Conservation (phyloP, 2,113 vertebrate species). For the Neodontobutis hainanensis region DNA sequence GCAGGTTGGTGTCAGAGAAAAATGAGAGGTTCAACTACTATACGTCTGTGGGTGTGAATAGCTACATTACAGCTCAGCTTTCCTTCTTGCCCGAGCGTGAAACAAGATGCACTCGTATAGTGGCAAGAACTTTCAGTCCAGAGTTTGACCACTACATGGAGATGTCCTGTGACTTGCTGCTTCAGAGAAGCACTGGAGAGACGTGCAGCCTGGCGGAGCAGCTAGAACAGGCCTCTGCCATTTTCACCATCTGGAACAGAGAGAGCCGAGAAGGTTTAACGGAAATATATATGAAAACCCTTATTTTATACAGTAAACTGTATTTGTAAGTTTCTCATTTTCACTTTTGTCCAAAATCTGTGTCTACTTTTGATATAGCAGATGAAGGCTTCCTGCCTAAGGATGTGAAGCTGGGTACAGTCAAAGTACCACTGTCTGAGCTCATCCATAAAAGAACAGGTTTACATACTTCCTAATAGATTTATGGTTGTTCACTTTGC, state of each 20-base stretch:
- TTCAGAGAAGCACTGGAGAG: conserved; percentile 83
- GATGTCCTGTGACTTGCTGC: conserved; percentile 82
- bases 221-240: conserved; percentile 78
- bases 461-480: conserved; percentile 15
- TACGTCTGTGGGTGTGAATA: conserved; percentile 84
- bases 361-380: conserved; percentile 31
- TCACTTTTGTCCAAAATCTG: too few relatives aligned
- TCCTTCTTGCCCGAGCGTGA: conserved; percentile 85
- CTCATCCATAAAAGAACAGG: conserved; percentile 79
- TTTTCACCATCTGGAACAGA: conserved; percentile 88
- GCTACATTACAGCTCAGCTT: conserved; percentile 81
- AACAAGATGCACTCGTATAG: conserved; percentile 73
- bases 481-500: background rate
- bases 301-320: background rate
- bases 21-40: conserved; percentile 79
- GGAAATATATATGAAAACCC: too few relatives aligned
- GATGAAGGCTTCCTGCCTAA: conserved; percentile 34
- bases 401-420: conserved; percentile 73
- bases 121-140: conserved; percentile 86
- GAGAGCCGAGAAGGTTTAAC: conserved; percentile 66
- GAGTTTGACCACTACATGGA: conserved; percentile 85
- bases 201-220: conserved; percentile 87
- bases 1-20: conserved; percentile 81
- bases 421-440: conserved; percentile 73
- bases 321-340: too few relatives aligned